These are phyloP conservation scores for Yponomeuta plumbellus DNA, from an alignment of 2,888 invertebrate species.

Conservation along the genomic window DNA sequence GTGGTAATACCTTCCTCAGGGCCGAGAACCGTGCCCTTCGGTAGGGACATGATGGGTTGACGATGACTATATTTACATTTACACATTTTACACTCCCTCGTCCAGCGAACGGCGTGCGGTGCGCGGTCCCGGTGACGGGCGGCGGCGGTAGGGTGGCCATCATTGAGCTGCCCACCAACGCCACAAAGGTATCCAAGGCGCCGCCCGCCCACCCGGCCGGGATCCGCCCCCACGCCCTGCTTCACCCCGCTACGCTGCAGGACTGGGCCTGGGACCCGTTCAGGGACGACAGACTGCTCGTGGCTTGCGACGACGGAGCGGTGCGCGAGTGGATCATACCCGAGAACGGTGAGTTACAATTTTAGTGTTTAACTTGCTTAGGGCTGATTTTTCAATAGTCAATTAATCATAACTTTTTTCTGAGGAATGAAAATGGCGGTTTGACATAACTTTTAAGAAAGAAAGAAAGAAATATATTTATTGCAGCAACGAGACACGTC, in stretches of 20 bases:
- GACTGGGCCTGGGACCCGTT: conserved; percentile 98
- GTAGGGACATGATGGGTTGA: too few species aligned
- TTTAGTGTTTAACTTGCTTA: neutral
- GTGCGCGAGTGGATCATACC: conserved; percentile 89
- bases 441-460: too few species aligned
- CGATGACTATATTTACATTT: neutral
- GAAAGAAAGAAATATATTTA: too few species aligned
- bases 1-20: too few species aligned
- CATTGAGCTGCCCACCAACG: conserved; percentile 80
- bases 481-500: too few species aligned
- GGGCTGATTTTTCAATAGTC: too few species aligned
- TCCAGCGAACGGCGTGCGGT: conserved; percentile 87
- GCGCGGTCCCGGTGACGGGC: conserved; percentile 93
- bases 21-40: too few species aligned
- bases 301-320: conserved; percentile 93
- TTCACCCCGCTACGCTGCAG: conserved; percentile 92
- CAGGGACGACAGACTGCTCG: conserved; percentile 84
- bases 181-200: conserved; percentile 35
- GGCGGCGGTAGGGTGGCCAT: conserved; percentile 94
- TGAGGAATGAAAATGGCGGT: too few species aligned
- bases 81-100: conserved; percentile 11
- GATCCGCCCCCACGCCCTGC: conserved; percentile 91
- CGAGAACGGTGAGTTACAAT: conserved; percentile 54
- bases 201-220: conserved; percentile 85
- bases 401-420: too few species aligned